Evolutionary conservation across 2,113 vertebrate genomes (phyloP).

Genomic region (Chaetops frenatus): DNA sequence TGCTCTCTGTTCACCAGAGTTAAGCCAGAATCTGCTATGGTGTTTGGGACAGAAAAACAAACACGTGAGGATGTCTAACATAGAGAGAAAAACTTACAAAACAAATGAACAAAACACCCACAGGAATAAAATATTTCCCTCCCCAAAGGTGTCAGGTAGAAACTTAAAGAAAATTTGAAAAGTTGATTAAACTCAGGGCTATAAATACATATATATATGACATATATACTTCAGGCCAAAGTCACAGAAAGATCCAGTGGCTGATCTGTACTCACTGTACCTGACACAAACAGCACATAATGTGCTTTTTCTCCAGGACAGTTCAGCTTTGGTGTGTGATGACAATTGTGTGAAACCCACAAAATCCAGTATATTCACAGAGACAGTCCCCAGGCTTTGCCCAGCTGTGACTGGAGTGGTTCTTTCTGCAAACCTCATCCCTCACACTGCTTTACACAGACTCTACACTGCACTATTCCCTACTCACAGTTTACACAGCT

Average conservation of each 20-base stretch:
- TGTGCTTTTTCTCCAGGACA: neutral
- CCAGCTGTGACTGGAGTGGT: neutral
- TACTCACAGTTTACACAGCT: neutral
- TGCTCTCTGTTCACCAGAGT: neutral
- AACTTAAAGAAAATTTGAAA: neutral
- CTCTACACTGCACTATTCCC: rapidly evolving
- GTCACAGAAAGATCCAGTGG: neutral
- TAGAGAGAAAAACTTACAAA: neutral
- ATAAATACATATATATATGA: neutral
- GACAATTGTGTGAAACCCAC: neutral
- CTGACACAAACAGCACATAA: neutral
- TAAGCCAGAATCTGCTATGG: neutral
- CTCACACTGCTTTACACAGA: neutral
- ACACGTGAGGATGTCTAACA: neutral
- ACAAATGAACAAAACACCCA: neutral
- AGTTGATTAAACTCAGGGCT: neutral
- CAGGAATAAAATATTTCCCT: neutral
- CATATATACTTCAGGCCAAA: neutral
- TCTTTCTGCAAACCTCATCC: neutral
- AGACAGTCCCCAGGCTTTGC: neutral
- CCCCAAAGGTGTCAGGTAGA: neutral
- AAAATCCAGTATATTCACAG: neutral
- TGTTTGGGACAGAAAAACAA: neutral
- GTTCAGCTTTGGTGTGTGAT: neutral
- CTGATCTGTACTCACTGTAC: neutral